Conservation (phyloP, 2,888 invertebrate species). For the Adelognathus sp. region DNA sequence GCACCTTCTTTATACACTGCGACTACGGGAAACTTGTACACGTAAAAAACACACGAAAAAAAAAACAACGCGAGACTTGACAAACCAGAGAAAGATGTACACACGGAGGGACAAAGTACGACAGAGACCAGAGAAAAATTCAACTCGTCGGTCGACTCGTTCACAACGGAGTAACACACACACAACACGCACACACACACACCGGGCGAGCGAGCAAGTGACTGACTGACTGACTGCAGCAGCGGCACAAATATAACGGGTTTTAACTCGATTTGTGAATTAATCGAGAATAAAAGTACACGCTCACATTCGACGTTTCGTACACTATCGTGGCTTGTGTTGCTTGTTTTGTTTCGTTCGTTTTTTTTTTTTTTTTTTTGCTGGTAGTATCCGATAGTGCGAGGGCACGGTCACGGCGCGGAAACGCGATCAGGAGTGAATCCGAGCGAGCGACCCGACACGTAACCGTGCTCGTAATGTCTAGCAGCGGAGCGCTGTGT, state of each 20-base stretch:
- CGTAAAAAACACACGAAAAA: neutral
- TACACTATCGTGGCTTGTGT: neutral
- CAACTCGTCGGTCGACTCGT: neutral
- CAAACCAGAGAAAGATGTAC: neutral
- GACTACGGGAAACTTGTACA: slow-evolving; percentile 3
- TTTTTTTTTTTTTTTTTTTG: neutral
- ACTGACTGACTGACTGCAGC: too few species aligned
- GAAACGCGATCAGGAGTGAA: slow-evolving; percentile 14
- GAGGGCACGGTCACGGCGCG: slow-evolving; percentile 10
- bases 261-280: neutral
- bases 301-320: neutral
- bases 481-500: slow-evolving; percentile 14
- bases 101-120: neutral
- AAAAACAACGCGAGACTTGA: neutral
- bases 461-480: slow-evolving; percentile 39
- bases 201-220: neutral
- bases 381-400: neutral
- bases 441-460: slow-evolving; percentile 12
- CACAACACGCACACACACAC: too few species aligned
- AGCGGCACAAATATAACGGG: slow-evolving; percentile 1
- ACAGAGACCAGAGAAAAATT: neutral
- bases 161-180: neutral
- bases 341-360: neutral
- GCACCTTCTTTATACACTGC: slow-evolving; percentile 4
- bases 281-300: neutral